Conservation (phyloP, 2,797 vertebrate species). For the Hephaestus fuliginosus region DNA sequence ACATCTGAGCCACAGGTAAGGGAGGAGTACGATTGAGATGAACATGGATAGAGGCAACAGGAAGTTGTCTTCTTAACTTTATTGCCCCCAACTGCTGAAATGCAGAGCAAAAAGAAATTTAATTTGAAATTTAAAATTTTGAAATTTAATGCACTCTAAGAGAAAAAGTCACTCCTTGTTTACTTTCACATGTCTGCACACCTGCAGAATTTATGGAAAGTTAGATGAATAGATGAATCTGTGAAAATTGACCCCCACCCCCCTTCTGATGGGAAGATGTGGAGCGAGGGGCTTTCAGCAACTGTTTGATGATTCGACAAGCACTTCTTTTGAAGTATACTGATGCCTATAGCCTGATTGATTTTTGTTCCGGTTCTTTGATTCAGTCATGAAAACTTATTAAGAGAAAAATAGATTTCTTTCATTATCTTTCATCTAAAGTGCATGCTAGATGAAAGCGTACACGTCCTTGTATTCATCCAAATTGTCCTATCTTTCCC, state of each 20-base stretch:
- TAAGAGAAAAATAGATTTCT: background rate
- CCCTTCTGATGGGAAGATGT: background rate
- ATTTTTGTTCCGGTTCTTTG: background rate
- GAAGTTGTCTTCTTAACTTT: background rate
- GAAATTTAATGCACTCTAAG: background rate
- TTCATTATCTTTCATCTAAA: conserved; percentile 19
- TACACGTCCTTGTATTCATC: background rate
- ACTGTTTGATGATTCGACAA: background rate
- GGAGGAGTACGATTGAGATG: background rate
- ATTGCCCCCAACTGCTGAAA: background rate
- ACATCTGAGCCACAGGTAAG: background rate
- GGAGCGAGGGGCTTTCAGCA: background rate
- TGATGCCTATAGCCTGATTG: background rate
- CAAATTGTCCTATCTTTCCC: background rate
- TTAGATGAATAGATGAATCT: no score
- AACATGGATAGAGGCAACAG: background rate
- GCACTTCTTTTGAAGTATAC: conserved; percentile 1
- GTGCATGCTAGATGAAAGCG: conserved; percentile 15
- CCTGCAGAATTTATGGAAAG: no score
- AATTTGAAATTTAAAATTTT: background rate
- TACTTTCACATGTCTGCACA: background rate
- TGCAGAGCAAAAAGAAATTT: background rate
- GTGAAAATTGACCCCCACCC: no score
- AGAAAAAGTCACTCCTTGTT: background rate
- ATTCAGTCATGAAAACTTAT: background rate